phyloP scores from a whole-genome alignment of 2,113 vertebrate genomes.

The Redunca redunca region DNA sequence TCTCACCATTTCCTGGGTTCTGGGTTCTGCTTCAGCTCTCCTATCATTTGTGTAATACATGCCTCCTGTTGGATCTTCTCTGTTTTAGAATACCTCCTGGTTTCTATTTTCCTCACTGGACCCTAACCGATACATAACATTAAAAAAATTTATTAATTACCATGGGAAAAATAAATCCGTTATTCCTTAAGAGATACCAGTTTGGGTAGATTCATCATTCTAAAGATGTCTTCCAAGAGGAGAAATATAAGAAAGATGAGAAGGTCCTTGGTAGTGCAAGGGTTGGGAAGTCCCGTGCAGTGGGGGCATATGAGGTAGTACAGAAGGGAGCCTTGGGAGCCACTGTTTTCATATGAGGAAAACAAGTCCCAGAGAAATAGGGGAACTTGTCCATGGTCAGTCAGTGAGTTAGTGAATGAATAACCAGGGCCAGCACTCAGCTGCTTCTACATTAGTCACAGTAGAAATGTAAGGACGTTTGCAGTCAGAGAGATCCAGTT shows the following conservation, averaged over 20 bases:
- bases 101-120: not conserved
- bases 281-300: not conserved
- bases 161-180: not conserved
- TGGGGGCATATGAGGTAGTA: no score
- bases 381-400: not conserved
- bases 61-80: not conserved
- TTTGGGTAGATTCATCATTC: not conserved
- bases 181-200: not conserved
- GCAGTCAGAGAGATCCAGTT: not conserved
- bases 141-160: not conserved
- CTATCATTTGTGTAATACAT: not conserved
- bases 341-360: not conserved
- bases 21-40: not conserved
- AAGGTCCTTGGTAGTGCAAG: not conserved
- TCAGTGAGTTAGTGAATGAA: not conserved
- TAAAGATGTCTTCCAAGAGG: not conserved
- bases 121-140: not conserved
- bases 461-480: not conserved
- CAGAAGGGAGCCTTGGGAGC: not conserved
- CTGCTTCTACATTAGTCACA: not conserved
- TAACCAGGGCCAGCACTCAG: not conserved
- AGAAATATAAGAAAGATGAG: not conserved
- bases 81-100: not conserved
- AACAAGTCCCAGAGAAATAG: not conserved
- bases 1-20: not conserved